phyloP scores from a whole-genome alignment of 2,113 vertebrate genomes.

The Pedetes capensis region DNA sequence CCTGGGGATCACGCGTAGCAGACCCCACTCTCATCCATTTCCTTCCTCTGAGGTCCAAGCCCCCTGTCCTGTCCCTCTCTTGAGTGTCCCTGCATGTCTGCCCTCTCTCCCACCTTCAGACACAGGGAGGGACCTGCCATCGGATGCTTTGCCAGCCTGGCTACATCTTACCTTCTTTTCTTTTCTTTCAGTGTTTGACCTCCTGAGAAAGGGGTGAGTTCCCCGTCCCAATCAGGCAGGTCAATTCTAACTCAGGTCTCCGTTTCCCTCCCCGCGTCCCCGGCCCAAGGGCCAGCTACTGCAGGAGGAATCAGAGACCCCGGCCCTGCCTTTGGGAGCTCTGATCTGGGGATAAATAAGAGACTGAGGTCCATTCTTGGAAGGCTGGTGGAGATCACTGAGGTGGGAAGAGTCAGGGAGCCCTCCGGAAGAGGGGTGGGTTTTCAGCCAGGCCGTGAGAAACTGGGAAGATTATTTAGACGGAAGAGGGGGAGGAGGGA shows the following conservation, averaged over 20 bases:
- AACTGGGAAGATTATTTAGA: slow-evolving; percentile 9
- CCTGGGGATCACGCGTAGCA: not conserved
- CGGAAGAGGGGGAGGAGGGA: not conserved
- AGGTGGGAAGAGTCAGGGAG: not conserved
- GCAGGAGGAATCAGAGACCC: not conserved
- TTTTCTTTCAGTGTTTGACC: slow-evolving; percentile 94
- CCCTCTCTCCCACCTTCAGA: not conserved
- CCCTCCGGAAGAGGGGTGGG: not conserved
- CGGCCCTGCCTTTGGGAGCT: not conserved
- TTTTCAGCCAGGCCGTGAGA: not conserved
- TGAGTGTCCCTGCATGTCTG: not conserved
- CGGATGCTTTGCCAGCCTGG: not conserved
- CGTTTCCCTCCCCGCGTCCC: not conserved
- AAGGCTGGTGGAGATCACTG: not conserved
- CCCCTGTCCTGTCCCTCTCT: not conserved
- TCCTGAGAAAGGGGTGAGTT: slow-evolving; percentile 98
- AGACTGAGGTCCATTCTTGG: not conserved
- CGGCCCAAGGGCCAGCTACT: not conserved
- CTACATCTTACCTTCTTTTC: slow-evolving; percentile 51
- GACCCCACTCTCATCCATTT: not conserved
- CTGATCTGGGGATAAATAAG: not conserved
- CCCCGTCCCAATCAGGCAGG: slow-evolving; percentile 40
- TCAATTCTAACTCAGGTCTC: slow-evolving; percentile 33
- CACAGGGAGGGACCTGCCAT: not conserved
- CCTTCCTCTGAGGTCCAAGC: not conserved